These are phyloP conservation scores for Rutilus rutilus DNA, from an alignment of 2,113 vertebrate genomes.

Conservation along the genomic window DNA sequence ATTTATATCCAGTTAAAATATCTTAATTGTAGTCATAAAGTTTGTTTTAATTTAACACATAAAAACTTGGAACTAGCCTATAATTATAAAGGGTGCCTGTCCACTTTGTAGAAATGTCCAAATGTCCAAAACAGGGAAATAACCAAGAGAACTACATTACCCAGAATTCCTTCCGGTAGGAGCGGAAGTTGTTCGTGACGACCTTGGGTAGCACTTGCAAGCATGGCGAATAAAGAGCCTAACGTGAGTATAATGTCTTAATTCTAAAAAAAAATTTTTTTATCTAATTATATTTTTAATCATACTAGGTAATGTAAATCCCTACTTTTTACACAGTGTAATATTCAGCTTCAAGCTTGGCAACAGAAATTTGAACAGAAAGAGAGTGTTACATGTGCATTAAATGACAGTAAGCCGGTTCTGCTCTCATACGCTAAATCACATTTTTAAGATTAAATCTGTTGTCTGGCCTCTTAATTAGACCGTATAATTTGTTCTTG, in stretches of 20 bases:
- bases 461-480: not conserved
- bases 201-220: slow-evolving; percentile 66
- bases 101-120: not conserved
- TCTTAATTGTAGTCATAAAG: not conserved
- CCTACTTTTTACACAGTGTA: not conserved
- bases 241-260: slow-evolving; percentile 65
- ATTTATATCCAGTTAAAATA: not conserved
- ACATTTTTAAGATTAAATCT: not conserved
- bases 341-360: not conserved
- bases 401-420: not conserved
- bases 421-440: not conserved
- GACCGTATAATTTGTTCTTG: not conserved
- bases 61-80: not conserved
- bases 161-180: slow-evolving; percentile 51
- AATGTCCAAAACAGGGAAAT: not conserved
- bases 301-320: not conserved
- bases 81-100: not conserved
- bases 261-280: not conserved
- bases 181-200: slow-evolving; percentile 47
- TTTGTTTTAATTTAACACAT: not conserved
- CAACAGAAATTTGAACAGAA: not conserved
- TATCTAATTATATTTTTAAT: not conserved
- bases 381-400: not conserved
- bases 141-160: slow-evolving; percentile 59
- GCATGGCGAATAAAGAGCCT: slow-evolving; percentile 73